These are phyloP conservation scores for Phalera bucephala DNA, from an alignment of 2,888 invertebrate species.

Conservation along the genomic window DNA sequence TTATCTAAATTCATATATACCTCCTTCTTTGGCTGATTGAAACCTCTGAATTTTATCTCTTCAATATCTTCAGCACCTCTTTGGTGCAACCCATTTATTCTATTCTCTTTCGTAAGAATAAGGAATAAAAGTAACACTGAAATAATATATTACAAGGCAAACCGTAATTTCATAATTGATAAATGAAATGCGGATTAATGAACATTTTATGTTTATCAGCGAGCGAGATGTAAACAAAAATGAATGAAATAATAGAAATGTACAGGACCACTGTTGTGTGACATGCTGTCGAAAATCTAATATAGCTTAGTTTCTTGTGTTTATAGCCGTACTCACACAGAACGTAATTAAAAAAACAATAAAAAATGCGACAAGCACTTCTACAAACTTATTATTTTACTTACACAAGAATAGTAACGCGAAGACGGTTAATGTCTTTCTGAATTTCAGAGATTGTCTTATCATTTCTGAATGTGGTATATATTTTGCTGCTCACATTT, in stretches of 20 bases:
- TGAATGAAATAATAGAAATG: background rate
- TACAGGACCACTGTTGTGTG: background rate
- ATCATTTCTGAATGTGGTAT: constrained; percentile 64
- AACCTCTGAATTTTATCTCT: constrained; percentile 51
- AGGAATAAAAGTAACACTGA: constrained; percentile 63
- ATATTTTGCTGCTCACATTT: constrained; percentile 55
- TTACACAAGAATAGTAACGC: constrained; percentile 62
- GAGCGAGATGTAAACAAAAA: background rate
- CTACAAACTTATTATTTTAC: constrained; percentile 36
- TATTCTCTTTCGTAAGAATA: constrained; percentile 50
- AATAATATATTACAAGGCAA: constrained; percentile 21
- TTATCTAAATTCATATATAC: constrained; percentile 33
- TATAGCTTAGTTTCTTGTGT: background rate
- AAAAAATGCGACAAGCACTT: constrained; percentile 19
- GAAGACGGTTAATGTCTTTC: constrained; percentile 65
- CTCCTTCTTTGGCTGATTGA: constrained; percentile 50
- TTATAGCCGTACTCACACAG: background rate
- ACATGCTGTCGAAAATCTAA: background rate
- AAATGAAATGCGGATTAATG: no score
- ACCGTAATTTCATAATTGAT: no score
- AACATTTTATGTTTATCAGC: background rate
- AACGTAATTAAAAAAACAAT: no score
- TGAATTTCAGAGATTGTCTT: constrained; percentile 69
- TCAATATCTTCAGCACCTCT: constrained; percentile 46
- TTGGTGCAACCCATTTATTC: constrained; percentile 38